Base-by-base conservation (phyloP, 1,140 invertebrate species). In the Formica selysi region DNA sequence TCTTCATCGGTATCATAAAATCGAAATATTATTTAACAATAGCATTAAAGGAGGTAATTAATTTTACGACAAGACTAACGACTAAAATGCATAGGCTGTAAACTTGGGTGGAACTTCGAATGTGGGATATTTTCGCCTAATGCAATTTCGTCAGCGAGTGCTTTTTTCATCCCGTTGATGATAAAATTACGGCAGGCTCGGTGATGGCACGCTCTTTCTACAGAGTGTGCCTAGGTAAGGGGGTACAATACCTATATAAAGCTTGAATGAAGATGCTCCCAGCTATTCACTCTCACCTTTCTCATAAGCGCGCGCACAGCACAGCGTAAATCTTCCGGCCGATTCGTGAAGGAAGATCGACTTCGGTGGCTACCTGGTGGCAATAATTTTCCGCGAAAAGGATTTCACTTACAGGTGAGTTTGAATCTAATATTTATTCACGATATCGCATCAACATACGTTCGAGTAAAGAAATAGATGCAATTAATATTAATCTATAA, bases 191-290 rank as follows among this genome's bases (percentile, higher is more conserved):
- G 57, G 86, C 44, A 73, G 90, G 76, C 83, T 73, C 86, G 90
- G 90, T 91, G 92, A 91, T 92, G 93, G 93, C 90, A 92, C 86
- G 90, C 89, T 94, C 93, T 94, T 94, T 93, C 93, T 93, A 91
- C 89, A 92, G 90, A 89, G 86, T 74, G 84, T 70, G 87, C 81
- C 91, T 90, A 93, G 87, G 93, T 92, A 94, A 94, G 94, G 94
- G 94, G 94, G 93, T 93, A 94, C 93, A 94, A 94, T 94, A 94
- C 91, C 94, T 95, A 95, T 95, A 95, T 95, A 95, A 95, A 95
- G 94, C 94, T 94, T 93, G 93, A 95, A 95, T 95, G 94, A 95
- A 95, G 94, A 95, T 95, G 94, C 93, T 95, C 93, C 91, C 92
- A 93, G 94, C 93, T 95, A 95, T 95, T 95, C 95, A 94, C 95